A percentile compares a stretch with the other conserved stretches of the same genome.
Evolutionary conservation across 2,113 vertebrate genomes (phyloP).

Genomic region (Serranochromis macrocephalus): DNA sequence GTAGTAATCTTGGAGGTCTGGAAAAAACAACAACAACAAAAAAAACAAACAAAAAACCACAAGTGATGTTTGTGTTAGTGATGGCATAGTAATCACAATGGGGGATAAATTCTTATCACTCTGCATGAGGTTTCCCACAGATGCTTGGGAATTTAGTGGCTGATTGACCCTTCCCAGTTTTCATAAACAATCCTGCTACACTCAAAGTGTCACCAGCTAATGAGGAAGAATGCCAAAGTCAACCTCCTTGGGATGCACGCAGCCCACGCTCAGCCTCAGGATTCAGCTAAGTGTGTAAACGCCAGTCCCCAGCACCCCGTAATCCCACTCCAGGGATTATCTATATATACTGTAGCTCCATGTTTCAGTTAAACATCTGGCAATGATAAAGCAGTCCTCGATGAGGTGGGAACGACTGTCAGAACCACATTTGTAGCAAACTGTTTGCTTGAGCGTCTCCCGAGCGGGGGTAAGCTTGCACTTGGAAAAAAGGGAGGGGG

Average conservation of each 20-base stretch:
- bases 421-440: conserved; percentile 36
- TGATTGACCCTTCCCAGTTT: conserved; percentile 57
- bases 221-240: conserved; percentile 13
- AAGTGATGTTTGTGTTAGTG: conserved; percentile 28
- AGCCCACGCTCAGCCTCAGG: conserved; percentile 34
- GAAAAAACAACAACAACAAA: not conserved
- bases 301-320: conserved; percentile 19
- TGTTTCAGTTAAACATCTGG: conserved; percentile 72
- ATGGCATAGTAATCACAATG: conserved; percentile 35
- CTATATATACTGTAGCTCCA: conserved; percentile 29
- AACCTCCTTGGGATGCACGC: conserved; percentile 33
- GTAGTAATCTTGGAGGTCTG: not conserved
- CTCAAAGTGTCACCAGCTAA: conserved; percentile 58
- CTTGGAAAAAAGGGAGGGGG: not conserved
- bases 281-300: conserved; percentile 8
- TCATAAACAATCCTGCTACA: conserved; percentile 48
- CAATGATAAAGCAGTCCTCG: conserved; percentile 29
- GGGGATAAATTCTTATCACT: conserved; percentile 24
- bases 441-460: conserved; percentile 26
- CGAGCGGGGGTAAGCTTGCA: not conserved
- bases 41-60: not conserved
- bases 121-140: conserved; percentile 49
- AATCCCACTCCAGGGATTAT: conserved; percentile 58
- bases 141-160: conserved; percentile 64
- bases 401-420: conserved; percentile 53